These are phyloP conservation scores for Colistium nudipinnis DNA, from an alignment of 2,113 vertebrate genomes.

Conservation along the genomic window DNA sequence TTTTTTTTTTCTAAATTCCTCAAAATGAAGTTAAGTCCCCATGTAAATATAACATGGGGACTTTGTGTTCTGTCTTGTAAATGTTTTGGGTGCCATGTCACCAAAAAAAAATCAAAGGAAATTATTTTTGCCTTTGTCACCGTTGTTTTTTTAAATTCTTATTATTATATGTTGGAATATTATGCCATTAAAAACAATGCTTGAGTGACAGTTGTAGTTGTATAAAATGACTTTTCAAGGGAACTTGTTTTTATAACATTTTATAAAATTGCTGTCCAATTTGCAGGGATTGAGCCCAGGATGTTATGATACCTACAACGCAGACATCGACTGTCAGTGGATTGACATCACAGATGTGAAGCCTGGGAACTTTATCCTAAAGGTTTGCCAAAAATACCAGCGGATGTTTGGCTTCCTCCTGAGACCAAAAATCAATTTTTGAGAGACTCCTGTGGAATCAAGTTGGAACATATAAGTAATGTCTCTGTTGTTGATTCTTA, in stretches of 20 bases:
- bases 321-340: slow-evolving; percentile 99
- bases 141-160: too few species aligned
- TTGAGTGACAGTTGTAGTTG: background rate
- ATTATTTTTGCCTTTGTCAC: too few species aligned
- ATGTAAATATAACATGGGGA: too few species aligned
- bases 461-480: background rate
- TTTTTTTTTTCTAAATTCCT: too few species aligned
- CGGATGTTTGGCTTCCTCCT: slow-evolving; percentile 15
- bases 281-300: slow-evolving; percentile 94
- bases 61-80: too few species aligned
- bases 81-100: too few species aligned
- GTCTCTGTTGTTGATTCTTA: background rate
- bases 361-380: slow-evolving; percentile 96
- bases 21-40: too few species aligned
- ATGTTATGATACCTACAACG: slow-evolving; percentile 97
- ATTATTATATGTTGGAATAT: background rate
- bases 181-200: background rate
- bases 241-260: slow-evolving; percentile 12
- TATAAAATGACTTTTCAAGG: background rate
- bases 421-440: background rate
- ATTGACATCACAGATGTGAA: slow-evolving; percentile 98
- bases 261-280: slow-evolving; percentile 11
- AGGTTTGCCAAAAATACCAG: slow-evolving; percentile 80
- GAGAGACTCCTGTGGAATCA: background rate
- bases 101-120: too few species aligned